Evolutionary conservation across 2,113 vertebrate species (phyloP).

Genomic region (Stomatorhinus ivindoensis): DNA sequence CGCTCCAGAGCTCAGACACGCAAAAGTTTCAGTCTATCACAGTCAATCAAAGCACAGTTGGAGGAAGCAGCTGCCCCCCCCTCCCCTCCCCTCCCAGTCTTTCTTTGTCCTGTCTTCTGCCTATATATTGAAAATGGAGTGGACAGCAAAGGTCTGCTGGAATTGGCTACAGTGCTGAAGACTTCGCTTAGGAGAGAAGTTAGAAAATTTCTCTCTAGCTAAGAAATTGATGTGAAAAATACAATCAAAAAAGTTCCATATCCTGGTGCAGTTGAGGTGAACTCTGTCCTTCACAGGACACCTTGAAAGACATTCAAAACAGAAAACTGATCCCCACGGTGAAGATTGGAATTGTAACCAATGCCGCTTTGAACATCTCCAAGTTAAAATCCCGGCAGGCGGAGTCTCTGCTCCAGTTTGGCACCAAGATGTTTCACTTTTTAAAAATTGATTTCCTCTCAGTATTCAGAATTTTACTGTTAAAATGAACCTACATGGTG

Average conservation of each 20-base stretch:
- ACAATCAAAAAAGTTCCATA: background rate
- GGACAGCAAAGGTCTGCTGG: background rate
- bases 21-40: background rate
- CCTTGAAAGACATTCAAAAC: background rate
- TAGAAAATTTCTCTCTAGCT: background rate
- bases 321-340: background rate
- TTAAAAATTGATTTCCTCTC: background rate
- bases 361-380: background rate
- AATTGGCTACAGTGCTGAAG: background rate
- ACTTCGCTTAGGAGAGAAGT: background rate
- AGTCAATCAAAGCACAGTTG: background rate
- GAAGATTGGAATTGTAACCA: background rate
- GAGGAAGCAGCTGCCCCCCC: background rate
- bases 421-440: background rate
- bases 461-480: background rate
- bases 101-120: background rate
- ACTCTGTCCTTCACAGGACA: background rate
- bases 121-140: background rate
- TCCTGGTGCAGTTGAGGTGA: background rate
- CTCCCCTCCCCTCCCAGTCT: background rate
- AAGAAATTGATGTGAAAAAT: background rate
- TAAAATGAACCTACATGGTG: background rate
- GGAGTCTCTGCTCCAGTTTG: background rate
- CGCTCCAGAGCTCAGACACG: background rate
- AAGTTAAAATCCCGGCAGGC: background rate